Percentiles rank a stretch among this genome's conserved stretches.
Conservation (phyloP, 2,888 invertebrate genomes). For the Orchesellides sinensis region DNA sequence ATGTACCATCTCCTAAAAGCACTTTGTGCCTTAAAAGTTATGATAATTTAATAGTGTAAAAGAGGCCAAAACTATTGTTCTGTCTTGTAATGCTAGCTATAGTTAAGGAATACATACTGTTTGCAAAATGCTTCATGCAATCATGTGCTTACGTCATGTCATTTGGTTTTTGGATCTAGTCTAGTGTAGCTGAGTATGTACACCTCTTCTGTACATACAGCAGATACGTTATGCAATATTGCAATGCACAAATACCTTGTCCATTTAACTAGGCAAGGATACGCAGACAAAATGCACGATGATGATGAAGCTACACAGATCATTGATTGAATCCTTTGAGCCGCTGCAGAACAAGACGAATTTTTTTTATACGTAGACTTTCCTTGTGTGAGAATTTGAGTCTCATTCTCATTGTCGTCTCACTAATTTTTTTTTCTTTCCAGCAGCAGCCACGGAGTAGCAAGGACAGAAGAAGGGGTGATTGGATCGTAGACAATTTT, state of each 20-base stretch:
- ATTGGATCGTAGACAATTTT: background rate
- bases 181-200: background rate
- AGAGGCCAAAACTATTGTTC: too few relatives aligned
- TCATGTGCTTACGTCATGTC: too few relatives aligned
- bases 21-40: too few relatives aligned
- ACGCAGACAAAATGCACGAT: background rate
- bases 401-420: background rate
- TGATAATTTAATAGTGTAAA: too few relatives aligned
- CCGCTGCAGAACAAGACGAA: background rate
- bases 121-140: too few relatives aligned
- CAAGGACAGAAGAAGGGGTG: too few relatives aligned
- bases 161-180: background rate
- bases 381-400: background rate
- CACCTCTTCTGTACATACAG: background rate
- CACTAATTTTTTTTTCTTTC: background rate
- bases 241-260: too few relatives aligned
- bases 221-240: background rate
- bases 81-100: too few relatives aligned
- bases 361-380: background rate
- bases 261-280: background rate
- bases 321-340: conserved; percentile 13
- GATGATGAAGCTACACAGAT: background rate
- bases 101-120: too few relatives aligned
- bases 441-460: background rate
- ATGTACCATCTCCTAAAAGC: too few relatives aligned